Conservation (phyloP, 2,113 vertebrate genomes). For the Scomber japonicus region DNA sequence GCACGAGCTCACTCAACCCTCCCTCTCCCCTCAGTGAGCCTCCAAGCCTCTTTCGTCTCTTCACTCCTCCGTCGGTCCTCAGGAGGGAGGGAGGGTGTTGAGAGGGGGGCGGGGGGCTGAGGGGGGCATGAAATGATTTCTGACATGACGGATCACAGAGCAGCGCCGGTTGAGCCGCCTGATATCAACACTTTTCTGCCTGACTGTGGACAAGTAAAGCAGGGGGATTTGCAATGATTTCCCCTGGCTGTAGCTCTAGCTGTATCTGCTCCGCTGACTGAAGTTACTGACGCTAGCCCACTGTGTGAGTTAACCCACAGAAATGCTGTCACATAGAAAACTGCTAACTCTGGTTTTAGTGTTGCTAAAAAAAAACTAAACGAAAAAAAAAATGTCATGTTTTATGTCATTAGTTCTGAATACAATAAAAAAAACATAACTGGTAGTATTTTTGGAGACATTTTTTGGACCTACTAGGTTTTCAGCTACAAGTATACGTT, state of each 20-base stretch:
- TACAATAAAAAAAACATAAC: background rate
- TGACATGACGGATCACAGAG: slow-evolving; percentile 75
- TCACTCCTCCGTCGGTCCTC: slow-evolving; percentile 51
- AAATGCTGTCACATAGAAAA: slow-evolving; percentile 51
- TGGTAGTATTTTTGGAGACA: background rate
- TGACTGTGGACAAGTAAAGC: slow-evolving; percentile 63
- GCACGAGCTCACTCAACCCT: slow-evolving; percentile 3
- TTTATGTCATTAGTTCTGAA: background rate
- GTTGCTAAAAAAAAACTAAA: too few relatives aligned
- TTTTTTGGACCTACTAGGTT: background rate
- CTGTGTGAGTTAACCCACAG: slow-evolving; percentile 34
- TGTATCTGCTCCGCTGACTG: slow-evolving; percentile 56
- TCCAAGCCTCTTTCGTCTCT: slow-evolving; percentile 48
- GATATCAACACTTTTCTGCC: slow-evolving; percentile 77
- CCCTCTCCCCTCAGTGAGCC: slow-evolving; percentile 42
- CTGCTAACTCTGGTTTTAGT: slow-evolving; percentile 21
- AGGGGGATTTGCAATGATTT: slow-evolving; percentile 73
- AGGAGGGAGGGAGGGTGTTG: background rate
- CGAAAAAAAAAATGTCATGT: background rate
- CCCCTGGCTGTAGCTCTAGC: slow-evolving; percentile 52
- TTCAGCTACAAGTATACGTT: background rate
- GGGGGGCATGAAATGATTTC: slow-evolving; percentile 72
- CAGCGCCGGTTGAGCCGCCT: slow-evolving; percentile 65
- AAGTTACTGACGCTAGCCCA: slow-evolving; percentile 42
- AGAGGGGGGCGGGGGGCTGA: slow-evolving; percentile 1